Percentiles rank a stretch among this genome's conserved stretches.
phyloP scores from a whole-genome alignment of 2,797 vertebrate species.

The Enteromius anoplus region DNA sequence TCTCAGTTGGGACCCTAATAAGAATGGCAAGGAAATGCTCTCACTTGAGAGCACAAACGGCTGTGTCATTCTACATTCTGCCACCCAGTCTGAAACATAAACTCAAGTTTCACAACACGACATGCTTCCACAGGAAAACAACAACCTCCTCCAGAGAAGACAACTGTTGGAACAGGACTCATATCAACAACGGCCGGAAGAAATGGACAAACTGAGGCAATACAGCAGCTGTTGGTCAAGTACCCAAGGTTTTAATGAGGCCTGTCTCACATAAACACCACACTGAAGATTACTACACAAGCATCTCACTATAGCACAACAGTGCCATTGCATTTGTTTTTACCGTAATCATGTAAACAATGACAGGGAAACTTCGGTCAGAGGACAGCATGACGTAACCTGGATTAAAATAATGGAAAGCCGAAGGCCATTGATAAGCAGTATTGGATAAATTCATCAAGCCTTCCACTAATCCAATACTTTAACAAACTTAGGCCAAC shows the following conservation, averaged over 20 bases:
- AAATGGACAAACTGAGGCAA: conserved; percentile 26
- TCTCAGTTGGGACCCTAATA: conserved; percentile 19
- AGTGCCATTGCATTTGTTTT: conserved; percentile 51
- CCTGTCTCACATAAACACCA: conserved; percentile 50
- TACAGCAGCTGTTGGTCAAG: conserved; percentile 46
- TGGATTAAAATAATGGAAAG: conserved; percentile 27
- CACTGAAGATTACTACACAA: conserved; percentile 45
- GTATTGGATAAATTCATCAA: conserved; percentile 36
- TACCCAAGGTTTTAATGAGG: conserved; percentile 43
- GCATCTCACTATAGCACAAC: conserved; percentile 37
- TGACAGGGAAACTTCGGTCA: conserved; percentile 33
- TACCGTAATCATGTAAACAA: conserved; percentile 46
- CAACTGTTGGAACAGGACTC: conserved; percentile 48
- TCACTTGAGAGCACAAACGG: conserved; percentile 61
- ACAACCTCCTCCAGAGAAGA: conserved; percentile 36
- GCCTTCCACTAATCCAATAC: conserved; percentile 33
- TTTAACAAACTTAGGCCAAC: conserved; percentile 33
- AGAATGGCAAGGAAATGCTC: not conserved
- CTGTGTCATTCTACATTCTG: conserved; percentile 65
- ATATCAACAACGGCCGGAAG: conserved; percentile 34
- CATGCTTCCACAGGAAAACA: conserved; percentile 55
- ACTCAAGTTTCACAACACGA: conserved; percentile 64
- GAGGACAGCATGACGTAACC: conserved; percentile 14
- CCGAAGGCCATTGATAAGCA: conserved; percentile 32
- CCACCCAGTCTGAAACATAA: conserved; percentile 53